These are phyloP conservation scores for Parnassius smintheus DNA, from an alignment of 2,888 invertebrate genomes.

Conservation along the genomic window DNA sequence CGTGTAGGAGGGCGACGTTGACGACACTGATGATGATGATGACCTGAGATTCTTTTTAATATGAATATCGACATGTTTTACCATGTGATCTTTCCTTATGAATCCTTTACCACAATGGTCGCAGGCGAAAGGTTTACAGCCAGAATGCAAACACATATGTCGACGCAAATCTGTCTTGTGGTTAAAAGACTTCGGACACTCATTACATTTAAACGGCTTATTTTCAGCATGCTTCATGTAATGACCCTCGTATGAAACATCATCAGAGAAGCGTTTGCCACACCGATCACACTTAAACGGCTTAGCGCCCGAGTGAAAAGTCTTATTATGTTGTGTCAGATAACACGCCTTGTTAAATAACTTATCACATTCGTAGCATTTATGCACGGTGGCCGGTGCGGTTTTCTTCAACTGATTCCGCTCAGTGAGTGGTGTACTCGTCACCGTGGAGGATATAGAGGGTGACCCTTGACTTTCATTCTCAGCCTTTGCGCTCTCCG, in stretches of 20 bases:
- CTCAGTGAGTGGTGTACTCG: slow-evolving; percentile 68
- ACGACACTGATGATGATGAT: slow-evolving; percentile 51
- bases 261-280: slow-evolving; percentile 90
- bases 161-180: slow-evolving; percentile 94
- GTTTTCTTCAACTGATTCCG: slow-evolving; percentile 65
- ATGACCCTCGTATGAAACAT: slow-evolving; percentile 87
- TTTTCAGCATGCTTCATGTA: slow-evolving; percentile 88
- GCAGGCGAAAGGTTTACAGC: slow-evolving; percentile 91
- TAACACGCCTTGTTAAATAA: slow-evolving; percentile 93
- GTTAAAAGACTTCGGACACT: slow-evolving; percentile 93
- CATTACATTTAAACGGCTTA: slow-evolving; percentile 92
- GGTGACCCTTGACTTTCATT: slow-evolving; percentile 59
- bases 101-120: slow-evolving; percentile 92
- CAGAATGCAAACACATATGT: slow-evolving; percentile 93
- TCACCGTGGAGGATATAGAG: slow-evolving; percentile 63
- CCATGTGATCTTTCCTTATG: slow-evolving; percentile 94
- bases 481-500: slow-evolving; percentile 70
- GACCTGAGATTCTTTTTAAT: slow-evolving; percentile 79
- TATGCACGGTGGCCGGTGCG: slow-evolving; percentile 68
- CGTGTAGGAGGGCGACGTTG: slow-evolving; percentile 47
- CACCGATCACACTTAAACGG: slow-evolving; percentile 92
- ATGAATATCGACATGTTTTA: slow-evolving; percentile 92
- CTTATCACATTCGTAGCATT: slow-evolving; percentile 92
- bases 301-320: slow-evolving; percentile 92
- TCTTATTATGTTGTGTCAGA: slow-evolving; percentile 94